Conservation (phyloP, 2,888 invertebrate genomes). For the Eueremaeus valkanovi region DNA sequence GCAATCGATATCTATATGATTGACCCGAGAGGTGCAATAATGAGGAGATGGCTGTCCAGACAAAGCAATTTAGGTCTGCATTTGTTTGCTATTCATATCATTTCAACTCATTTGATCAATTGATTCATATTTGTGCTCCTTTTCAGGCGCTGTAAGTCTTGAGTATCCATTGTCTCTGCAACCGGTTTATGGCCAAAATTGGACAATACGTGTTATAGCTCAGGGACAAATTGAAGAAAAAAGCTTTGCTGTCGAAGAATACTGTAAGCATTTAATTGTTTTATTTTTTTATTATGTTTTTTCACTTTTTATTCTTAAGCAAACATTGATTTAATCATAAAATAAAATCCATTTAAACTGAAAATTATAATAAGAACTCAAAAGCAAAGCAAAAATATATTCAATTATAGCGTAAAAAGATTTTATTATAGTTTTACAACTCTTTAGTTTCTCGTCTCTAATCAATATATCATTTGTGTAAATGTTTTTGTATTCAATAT, state of each 20-base stretch:
- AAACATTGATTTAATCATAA: background rate
- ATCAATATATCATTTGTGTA: background rate
- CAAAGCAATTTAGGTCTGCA: constrained; percentile 58
- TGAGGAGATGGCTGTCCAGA: constrained; percentile 87
- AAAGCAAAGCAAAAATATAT: background rate
- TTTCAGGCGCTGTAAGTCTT: constrained; percentile 80
- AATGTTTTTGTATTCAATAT: background rate
- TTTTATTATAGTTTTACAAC: background rate
- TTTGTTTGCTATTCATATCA: background rate
- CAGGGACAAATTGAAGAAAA: constrained; percentile 83
- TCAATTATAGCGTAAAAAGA: background rate
- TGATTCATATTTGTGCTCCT: background rate
- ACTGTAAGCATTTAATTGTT: constrained; percentile 57
- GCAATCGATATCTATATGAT: constrained; percentile 87
- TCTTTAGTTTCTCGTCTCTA: background rate
- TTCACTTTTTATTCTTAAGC: background rate
- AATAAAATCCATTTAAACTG: background rate
- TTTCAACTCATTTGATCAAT: background rate
- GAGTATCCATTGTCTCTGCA: constrained; percentile 85
- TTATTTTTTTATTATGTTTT: background rate
- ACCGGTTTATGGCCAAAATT: constrained; percentile 77
- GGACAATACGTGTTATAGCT: constrained; percentile 82
- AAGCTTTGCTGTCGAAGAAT: constrained; percentile 83
- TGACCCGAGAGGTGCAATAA: constrained; percentile 79
- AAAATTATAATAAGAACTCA: background rate